Evolutionary conservation across 2,113 vertebrate genomes (phyloP), one percentile per base, ranked within the genome.

Genomic region (Xiphias gladius): DNA sequence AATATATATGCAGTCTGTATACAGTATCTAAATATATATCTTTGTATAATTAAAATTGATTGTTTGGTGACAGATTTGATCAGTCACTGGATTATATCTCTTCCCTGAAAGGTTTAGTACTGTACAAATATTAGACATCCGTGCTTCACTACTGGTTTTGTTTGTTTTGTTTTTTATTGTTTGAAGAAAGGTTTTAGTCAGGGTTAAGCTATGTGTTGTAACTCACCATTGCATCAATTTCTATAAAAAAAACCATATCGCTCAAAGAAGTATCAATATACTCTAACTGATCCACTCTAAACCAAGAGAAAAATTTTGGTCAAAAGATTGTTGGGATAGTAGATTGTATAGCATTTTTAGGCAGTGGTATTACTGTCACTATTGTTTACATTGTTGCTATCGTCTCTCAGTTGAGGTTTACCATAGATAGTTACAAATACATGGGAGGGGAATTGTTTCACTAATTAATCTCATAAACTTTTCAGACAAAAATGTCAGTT

Each of bases 401-500:
- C 43, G 39, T 81, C 37, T 75, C 63, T 70, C 43, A 8, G 54
- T 80, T 68, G 62, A 83, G n/a, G 58, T 65, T 86, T 24, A 63
- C 20, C 73, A 83, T 76, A 73, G 63, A 79, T 74, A 82, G 73
- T 80, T 85, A 71, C 75, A 72, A 82, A 82, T 70, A 67, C 73
- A 78, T 8, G 73, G 50, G 24, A 76, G 37, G 59, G 26, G 61
- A 86, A 80, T 69, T 62, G 52, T 87, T 80, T 59, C 80, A 63
- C 79, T 70, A 76, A 88, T 76, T 66, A 86, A 80, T 90, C 80
- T 75, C 80, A 73, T 71, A 76, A 84, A 91, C 79, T 79, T 89
- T 90, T 92, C 85, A 84, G 67, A 72, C 68, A 86, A 86, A 86
- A 75, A 88, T 90, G 83, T 89, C 89, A 85, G 77, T 92, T 91